phyloP scores from a whole-genome alignment of 1,140 invertebrate genomes.

The Plectus sambesii region DNA sequence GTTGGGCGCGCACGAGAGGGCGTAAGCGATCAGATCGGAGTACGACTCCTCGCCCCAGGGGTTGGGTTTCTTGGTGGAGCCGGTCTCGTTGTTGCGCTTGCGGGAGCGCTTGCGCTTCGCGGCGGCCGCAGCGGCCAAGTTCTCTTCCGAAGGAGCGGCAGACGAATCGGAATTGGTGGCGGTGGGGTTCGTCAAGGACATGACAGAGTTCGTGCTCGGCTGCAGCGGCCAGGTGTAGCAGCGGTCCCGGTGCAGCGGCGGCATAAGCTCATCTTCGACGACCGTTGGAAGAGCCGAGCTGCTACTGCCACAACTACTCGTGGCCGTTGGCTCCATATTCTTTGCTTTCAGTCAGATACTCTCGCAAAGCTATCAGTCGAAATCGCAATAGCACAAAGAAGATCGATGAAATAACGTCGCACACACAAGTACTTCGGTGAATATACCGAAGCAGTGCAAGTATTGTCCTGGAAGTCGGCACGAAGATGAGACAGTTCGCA shows the following conservation, averaged over 20 bases:
- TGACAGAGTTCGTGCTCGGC: conserved; percentile 22
- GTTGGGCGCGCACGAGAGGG: conserved; percentile 31
- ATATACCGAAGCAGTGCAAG: too few species aligned
- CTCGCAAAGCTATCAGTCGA: too few species aligned
- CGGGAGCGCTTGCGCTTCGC: conserved; percentile 36
- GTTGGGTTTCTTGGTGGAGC: conserved; percentile 39
- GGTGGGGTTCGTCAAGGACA: conserved; percentile 10
- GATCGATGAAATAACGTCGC: conserved; percentile 4
- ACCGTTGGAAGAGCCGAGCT: not conserved
- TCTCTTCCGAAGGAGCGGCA: conserved; percentile 4
- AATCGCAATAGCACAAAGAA: too few species aligned
- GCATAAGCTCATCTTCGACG: conserved; percentile 26
- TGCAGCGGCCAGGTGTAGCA: conserved; percentile 40
- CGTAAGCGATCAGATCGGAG: conserved; percentile 39
- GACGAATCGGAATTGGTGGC: conserved; percentile 8
- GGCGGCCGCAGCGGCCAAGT: conserved; percentile 4
- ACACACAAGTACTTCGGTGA: conserved; percentile 3
- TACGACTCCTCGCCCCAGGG: conserved; percentile 44
- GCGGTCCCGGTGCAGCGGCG: conserved; percentile 30
- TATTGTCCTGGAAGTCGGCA: too few species aligned
- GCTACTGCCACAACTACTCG: conserved; percentile 6
- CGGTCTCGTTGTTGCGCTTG: conserved; percentile 31
- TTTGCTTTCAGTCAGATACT: too few species aligned
- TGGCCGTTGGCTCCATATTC: too few species aligned
- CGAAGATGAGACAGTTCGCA: too few species aligned